Conservation (phyloP, 2,888 invertebrate species). For the Nymphalis polychloros region DNA sequence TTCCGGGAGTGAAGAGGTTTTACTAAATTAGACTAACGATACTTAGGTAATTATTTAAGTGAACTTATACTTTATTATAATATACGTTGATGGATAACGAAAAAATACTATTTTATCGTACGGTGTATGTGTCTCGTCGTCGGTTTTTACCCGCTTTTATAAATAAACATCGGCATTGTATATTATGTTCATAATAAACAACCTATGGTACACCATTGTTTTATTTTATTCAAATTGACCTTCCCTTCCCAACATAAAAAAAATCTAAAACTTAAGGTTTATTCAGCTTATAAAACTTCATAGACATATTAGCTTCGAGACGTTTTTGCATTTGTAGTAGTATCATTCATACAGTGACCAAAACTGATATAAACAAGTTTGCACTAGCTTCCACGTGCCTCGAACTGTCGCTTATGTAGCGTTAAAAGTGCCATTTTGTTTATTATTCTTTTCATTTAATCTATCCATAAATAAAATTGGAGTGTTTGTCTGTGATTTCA, state of each 20-base stretch:
- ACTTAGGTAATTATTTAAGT: slow-evolving; percentile 47
- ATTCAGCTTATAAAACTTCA: neutral
- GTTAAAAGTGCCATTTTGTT: no score
- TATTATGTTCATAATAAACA: slow-evolving; percentile 81
- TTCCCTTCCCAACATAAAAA: neutral
- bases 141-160: slow-evolving; percentile 79
- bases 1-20: slow-evolving; percentile 13
- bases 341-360: no score
- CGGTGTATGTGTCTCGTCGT: slow-evolving; percentile 71
- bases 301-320: neutral
- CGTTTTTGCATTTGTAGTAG: no score
- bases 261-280: no score
- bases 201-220: slow-evolving; percentile 49
- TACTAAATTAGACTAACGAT: slow-evolving; percentile 32
- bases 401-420: no score
- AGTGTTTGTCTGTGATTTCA: no score
- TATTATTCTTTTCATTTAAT: no score
- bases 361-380: no score
- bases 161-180: slow-evolving; percentile 78
- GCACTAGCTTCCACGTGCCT: no score
- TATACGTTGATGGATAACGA: slow-evolving; percentile 53
- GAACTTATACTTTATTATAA: slow-evolving; percentile 52
- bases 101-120: slow-evolving; percentile 63
- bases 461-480: no score
- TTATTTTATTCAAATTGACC: slow-evolving; percentile 25